A percentile compares a stretch with the other conserved stretches of the same genome.
Conservation (phyloP, 2,113 vertebrate genomes). For the Oxyruncus cristatus region DNA sequence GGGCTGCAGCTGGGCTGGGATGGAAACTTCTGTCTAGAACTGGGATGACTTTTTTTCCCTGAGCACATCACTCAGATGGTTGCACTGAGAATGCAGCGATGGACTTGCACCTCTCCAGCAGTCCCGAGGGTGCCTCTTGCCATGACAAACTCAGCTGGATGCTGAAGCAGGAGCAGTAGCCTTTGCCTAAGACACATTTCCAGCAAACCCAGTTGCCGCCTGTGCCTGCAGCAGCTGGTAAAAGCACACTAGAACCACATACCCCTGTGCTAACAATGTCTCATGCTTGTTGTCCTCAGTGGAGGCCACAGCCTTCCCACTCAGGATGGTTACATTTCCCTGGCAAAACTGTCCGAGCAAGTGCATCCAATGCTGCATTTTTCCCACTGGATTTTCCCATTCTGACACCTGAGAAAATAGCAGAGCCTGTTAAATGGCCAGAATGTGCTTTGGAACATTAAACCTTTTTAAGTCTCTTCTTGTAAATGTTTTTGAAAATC, state of each 20-base stretch:
- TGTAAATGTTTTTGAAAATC: background rate
- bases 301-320: background rate
- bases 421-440: background rate
- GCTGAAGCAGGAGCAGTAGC: background rate
- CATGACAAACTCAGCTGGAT: background rate
- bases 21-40: background rate
- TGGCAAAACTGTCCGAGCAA: background rate
- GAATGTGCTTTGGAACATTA: background rate
- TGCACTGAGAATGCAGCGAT: rapidly evolving
- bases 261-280: background rate
- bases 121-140: background rate
- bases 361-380: background rate
- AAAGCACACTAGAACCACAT: background rate
- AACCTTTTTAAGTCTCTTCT: background rate
- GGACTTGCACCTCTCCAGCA: background rate
- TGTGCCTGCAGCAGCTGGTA: background rate
- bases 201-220: background rate
- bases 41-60: background rate
- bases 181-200: background rate
- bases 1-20: background rate
- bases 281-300: rapidly evolving
- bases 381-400: background rate
- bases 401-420: background rate
- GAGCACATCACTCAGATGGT: background rate
- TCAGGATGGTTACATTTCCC: background rate